Evolutionary conservation across 1,140 invertebrate species (phyloP).

Genomic region (Dendrolimus punctatus): DNA sequence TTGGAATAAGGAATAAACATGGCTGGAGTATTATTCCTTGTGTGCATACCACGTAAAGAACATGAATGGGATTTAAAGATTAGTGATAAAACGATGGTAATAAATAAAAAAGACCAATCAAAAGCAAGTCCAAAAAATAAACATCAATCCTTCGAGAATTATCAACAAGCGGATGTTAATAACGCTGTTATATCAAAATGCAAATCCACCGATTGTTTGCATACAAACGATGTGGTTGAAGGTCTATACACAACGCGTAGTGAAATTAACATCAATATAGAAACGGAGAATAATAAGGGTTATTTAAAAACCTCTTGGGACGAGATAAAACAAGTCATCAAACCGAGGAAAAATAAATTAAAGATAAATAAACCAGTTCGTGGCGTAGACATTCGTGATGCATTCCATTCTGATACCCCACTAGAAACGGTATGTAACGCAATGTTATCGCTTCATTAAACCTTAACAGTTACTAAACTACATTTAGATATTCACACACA

Average conservation of each 20-base stretch:
- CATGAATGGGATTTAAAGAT: slow-evolving; percentile 30
- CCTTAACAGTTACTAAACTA: no score
- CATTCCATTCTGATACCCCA: slow-evolving; percentile 31
- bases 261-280: slow-evolving; percentile 13
- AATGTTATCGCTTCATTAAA: not conserved
- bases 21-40: slow-evolving; percentile 38
- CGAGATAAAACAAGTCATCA: slow-evolving; percentile 27
- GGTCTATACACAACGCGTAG: slow-evolving; percentile 1
- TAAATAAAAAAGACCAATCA: slow-evolving; percentile 21
- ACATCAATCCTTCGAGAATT: slow-evolving; percentile 17
- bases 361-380: slow-evolving; percentile 19
- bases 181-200: slow-evolving; percentile 15
- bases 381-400: slow-evolving; percentile 18
- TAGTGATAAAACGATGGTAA: slow-evolving; percentile 14
- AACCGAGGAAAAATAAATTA: slow-evolving; percentile 23
- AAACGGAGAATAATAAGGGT: slow-evolving; percentile 1
- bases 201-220: slow-evolving; percentile 24
- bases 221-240: slow-evolving; percentile 5
- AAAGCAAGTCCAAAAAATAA: slow-evolving; percentile 18
- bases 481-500: no score
- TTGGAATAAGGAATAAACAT: slow-evolving; percentile 8
- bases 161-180: slow-evolving; percentile 7
- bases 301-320: slow-evolving; percentile 20
- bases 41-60: slow-evolving; percentile 32
- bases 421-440: slow-evolving; percentile 26